Evolutionary conservation across 64 coral and sea anemone genomes (phyloP).

Genomic region (Acropora yongei): DNA sequence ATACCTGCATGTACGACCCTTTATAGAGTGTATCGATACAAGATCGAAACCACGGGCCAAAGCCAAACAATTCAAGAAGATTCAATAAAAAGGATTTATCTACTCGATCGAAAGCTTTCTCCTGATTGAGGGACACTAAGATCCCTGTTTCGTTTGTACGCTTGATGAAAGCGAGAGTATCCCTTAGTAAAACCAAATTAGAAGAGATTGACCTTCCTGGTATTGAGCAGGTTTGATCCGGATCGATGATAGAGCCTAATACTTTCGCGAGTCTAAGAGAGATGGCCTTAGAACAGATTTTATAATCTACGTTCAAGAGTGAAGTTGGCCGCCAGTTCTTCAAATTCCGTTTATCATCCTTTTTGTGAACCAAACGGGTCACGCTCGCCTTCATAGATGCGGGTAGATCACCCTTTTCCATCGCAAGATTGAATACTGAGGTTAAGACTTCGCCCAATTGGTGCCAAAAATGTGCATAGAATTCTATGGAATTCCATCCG

Average conservation of each 20-base stretch:
- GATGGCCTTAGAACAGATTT: slow-evolving; percentile 1
- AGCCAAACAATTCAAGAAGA: not conserved
- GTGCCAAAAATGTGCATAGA: slow-evolving; percentile 28
- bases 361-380: not conserved
- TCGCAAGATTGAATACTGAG: not conserved
- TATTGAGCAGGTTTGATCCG: not conserved
- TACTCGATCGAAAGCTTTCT: not conserved
- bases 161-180: not conserved
- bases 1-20: not conserved
- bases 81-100: not conserved
- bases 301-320: slow-evolving; percentile 17
- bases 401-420: not conserved
- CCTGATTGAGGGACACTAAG: not conserved
- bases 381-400: not conserved
- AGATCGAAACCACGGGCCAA: not conserved
- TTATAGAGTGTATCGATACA: not conserved
- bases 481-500: slow-evolving; percentile 39
- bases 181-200: not conserved
- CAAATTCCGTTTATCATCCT: not conserved
- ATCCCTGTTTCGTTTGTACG: not conserved
- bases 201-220: not conserved
- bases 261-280: not conserved
- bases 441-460: not conserved
- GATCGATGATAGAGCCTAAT: not conserved
- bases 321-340: not conserved